These are phyloP conservation scores for Cerastoderma edule DNA, from an alignment of 2,888 invertebrate genomes.

Conservation along the genomic window DNA sequence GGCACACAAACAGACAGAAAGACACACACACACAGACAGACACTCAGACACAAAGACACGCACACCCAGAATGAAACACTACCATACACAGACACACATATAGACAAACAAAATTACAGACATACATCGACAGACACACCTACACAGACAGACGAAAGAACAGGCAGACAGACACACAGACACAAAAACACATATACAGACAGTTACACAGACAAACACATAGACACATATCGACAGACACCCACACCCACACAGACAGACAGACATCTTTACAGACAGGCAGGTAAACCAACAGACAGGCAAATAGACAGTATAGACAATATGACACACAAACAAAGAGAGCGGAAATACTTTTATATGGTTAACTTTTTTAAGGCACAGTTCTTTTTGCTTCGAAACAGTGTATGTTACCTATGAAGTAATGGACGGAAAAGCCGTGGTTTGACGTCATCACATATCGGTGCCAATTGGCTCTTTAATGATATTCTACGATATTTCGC, in stretches of 20 bases:
- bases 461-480: slow-evolving; percentile 7
- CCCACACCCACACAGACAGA: neutral
- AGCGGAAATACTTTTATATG: neutral
- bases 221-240: neutral
- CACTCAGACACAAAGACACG: neutral
- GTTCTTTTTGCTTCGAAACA: slow-evolving; percentile 1
- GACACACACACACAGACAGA: too few relatives aligned
- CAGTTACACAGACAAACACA: neutral
- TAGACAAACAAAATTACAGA: neutral
- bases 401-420: neutral
- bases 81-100: neutral
- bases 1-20: neutral
- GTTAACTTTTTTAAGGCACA: neutral
- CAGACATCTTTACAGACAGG: neutral
- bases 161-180: too few relatives aligned
- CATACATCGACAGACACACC: neutral
- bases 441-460: neutral
- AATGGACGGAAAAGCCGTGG: slow-evolving; percentile 3
- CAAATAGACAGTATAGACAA: too few relatives aligned
- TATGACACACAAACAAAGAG: too few relatives aligned
- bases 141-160: too few relatives aligned
- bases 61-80: neutral
- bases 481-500: slow-evolving; percentile 1
- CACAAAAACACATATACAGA: neutral
- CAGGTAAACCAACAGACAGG: neutral